Base-by-base conservation (phyloP, 2,888 invertebrate species). In the Epinotia ramella region DNA sequence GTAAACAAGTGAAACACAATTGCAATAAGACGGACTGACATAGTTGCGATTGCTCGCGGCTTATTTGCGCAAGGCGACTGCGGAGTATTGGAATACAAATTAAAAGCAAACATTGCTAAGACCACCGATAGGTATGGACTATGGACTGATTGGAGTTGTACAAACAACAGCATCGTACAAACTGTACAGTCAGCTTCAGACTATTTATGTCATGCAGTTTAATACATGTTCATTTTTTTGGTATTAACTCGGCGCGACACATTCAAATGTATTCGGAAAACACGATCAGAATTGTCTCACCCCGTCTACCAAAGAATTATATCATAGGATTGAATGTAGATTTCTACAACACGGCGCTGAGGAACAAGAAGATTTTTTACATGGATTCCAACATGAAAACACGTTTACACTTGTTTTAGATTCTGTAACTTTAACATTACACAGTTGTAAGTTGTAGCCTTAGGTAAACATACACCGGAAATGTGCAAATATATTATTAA, bases 51-150 rank as follows among this genome's bases (percentile, higher is more conserved):
- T 53, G 53, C 53, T 46, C 28, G 44, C 33, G 67, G 72, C 62
- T 62, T 57, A 76, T 67, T 72, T 76, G 56, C 56, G 69, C 59
- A 70, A 70, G 46, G 70, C 70, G 20, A 46, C 60, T 24, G 77
- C 72, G 77, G 75, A 74, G 76, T 78, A 79, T 80, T 77, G 75
- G 80, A 83, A 80, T 80, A 84, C 82, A 83, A 83, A 85, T 86
- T 81, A 81, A 82, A 81, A 79, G 80, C 78, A 81, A 84, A 84
- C 79, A 82, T 77, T 73, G 74, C 74, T 71, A 69, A 72, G 77
- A 79, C 78, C 77, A 73, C 62, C 74, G 73, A 65, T 44, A 24
- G 13, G 46, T 24, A 46, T 65, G 16, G 24, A n/a, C n/a, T n/a
- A 28, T 28, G 24, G 24, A 28, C 24, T 28, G 24, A 28, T 28